These are phyloP conservation scores for Vulpes vulpes DNA, from an alignment of 2,113 vertebrate species.

Conservation along the genomic window DNA sequence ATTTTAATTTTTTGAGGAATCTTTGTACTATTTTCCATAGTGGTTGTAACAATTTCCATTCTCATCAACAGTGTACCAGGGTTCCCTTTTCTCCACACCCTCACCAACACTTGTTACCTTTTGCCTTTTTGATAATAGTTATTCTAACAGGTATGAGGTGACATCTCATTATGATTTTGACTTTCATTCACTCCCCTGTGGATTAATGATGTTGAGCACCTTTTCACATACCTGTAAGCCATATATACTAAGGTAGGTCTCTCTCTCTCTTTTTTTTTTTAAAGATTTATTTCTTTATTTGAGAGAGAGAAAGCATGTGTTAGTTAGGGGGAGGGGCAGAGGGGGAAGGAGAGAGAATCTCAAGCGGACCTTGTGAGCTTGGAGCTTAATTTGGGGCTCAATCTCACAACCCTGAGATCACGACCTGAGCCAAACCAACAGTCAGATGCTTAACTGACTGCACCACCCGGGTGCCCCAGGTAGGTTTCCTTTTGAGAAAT, in stretches of 20 bases:
- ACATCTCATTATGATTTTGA: not conserved
- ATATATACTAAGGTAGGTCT: not conserved
- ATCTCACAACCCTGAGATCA: not conserved
- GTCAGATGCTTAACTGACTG: not conserved
- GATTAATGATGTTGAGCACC: not conserved
- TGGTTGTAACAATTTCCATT: not conserved
- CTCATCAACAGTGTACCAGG: not conserved
- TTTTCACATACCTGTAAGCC: not conserved
- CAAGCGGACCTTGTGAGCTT: not conserved
- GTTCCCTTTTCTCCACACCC: not conserved
- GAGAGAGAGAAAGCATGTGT: not conserved
- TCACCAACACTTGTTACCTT: not conserved
- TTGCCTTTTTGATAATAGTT: not conserved
- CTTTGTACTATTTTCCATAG: not conserved
- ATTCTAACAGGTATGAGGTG: not conserved
- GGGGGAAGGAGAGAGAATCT: not conserved
- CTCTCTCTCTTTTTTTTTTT: not conserved
- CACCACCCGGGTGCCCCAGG: not conserved
- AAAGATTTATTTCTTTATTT: not conserved
- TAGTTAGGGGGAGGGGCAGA: not conserved
- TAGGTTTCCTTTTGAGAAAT: not conserved
- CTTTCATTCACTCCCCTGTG: not conserved
- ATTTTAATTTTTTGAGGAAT: not conserved
- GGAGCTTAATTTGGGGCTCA: not conserved
- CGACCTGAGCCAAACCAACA: not conserved